Percentiles rank a stretch among this genome's conserved stretches.
Conservation (phyloP, 2,888 invertebrate genomes). For the Rutpela maculata region DNA sequence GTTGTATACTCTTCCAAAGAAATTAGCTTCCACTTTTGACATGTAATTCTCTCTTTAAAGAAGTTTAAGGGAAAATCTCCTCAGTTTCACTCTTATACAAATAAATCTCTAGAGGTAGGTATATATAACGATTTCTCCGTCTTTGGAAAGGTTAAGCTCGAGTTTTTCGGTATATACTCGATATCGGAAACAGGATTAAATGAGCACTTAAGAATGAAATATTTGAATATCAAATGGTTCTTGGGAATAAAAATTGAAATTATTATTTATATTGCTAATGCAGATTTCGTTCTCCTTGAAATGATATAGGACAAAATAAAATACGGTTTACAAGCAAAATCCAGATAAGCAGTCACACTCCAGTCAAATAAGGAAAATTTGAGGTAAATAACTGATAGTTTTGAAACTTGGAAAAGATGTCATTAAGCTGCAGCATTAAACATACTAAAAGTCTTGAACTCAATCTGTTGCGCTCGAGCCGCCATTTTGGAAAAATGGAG, state of each 20-base stretch:
- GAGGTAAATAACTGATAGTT: no score
- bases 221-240: background rate
- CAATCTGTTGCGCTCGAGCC: no score
- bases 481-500: no score
- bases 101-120: conserved; percentile 2
- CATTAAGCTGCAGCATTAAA: no score
- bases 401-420: no score
- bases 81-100: conserved; percentile 7
- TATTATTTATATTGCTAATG: no score
- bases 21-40: conserved; percentile 3
- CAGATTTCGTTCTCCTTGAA: no score
- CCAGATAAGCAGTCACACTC: no score
- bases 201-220: conserved; percentile 1
- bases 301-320: no score
- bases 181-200: background rate
- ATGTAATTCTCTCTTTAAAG: background rate
- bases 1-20: background rate
- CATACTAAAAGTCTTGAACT: no score
- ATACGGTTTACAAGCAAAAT: no score
- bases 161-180: conserved; percentile 1
- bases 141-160: background rate
- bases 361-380: no score
- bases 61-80: conserved; percentile 3
- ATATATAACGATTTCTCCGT: background rate
- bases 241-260: background rate